A percentile compares a stretch with the other conserved stretches of the same genome.
Evolutionary conservation across 30 jellyfish, hydroid and myxozoan genomes (phyloP).

Genomic region (Aurelia aurita complex sp. Pacific): DNA sequence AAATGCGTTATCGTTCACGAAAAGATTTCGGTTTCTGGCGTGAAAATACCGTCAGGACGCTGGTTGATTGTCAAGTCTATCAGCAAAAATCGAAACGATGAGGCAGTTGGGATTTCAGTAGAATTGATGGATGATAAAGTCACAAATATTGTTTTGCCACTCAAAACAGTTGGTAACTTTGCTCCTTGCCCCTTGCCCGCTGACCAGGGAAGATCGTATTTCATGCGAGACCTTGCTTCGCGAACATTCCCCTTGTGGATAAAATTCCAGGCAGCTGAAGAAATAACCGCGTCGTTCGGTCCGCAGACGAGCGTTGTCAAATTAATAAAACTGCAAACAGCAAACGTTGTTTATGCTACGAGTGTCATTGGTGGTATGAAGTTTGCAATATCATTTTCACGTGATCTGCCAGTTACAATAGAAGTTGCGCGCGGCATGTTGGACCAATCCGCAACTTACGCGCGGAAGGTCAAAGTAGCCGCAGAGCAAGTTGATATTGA

Average conservation of each 20-base stretch:
- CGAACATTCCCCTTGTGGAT: constrained; percentile 73
- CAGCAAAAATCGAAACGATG: constrained; percentile 31
- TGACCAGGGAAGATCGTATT: constrained; percentile 26
- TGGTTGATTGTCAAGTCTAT: constrained; percentile 47
- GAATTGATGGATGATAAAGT: constrained; percentile 21
- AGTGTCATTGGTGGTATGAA: constrained; percentile 66
- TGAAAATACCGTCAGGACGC: constrained; percentile 46
- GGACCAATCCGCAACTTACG: constrained; percentile 46
- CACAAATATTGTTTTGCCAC: constrained; percentile 53
- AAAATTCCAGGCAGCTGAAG: constrained; percentile 45
- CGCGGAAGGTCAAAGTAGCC: constrained; percentile 36
- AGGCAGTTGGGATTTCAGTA: constrained; percentile 53
- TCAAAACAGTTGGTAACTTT: constrained; percentile 61
- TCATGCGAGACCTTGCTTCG: constrained; percentile 62
- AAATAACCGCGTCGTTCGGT: constrained; percentile 68
- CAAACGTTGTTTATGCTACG: constrained; percentile 71
- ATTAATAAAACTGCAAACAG: constrained; percentile 25
- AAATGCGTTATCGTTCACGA: constrained; percentile 48
- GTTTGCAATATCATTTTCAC: constrained; percentile 83
- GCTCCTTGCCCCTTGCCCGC: constrained; percentile 65
- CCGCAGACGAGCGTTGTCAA: constrained; percentile 79
- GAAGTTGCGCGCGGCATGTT: constrained; percentile 70
- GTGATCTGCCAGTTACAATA: constrained; percentile 83
- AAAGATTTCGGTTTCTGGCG: constrained; percentile 25
- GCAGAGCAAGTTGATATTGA: constrained; percentile 49